Percentiles rank a stretch among this genome's conserved stretches.
Evolutionary conservation across 2,113 vertebrate species (phyloP).

Genomic region (Hemiprocne comata): DNA sequence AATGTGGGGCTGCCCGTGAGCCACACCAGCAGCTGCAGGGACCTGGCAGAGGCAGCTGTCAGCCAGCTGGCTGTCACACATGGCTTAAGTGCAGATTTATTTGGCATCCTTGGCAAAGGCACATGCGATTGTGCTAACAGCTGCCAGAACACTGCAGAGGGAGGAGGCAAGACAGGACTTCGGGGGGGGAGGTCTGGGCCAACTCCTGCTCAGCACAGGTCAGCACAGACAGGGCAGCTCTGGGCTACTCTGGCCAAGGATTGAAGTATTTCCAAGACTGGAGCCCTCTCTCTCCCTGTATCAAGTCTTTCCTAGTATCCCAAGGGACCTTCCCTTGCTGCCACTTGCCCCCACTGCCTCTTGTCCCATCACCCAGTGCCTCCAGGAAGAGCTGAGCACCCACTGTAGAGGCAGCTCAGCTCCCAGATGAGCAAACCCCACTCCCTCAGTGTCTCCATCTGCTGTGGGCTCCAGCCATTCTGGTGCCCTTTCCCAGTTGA

Average conservation of each 20-base stretch:
- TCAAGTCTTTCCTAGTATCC: not conserved
- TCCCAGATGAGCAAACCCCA: not conserved
- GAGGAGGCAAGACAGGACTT: not conserved
- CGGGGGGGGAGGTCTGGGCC: accelerated
- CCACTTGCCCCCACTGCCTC: not conserved
- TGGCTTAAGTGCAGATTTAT: accelerated
- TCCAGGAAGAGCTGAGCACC: not conserved
- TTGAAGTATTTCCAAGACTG: not conserved
- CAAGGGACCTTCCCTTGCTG: not conserved
- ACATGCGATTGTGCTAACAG: accelerated
- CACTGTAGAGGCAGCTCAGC: not conserved
- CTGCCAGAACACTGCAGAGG: accelerated
- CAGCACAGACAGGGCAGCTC: not conserved
- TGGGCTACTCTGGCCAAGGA: not conserved
- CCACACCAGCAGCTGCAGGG: not conserved
- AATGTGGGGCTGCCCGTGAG: not conserved
- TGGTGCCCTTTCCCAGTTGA: not conserved
- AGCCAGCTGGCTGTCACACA: not conserved
- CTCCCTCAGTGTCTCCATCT: not conserved
- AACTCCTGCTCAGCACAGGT: not conserved
- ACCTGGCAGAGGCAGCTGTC: not conserved
- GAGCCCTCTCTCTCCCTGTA: accelerated
- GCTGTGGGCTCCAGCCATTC: accelerated
- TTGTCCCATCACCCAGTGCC: too few relatives aligned
- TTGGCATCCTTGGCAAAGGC: not conserved